Percentiles rank a stretch among this genome's conserved stretches.
These are phyloP conservation scores for Pristiophorus japonicus DNA, from an alignment of 2,113 vertebrate genomes.

Conservation along the genomic window DNA sequence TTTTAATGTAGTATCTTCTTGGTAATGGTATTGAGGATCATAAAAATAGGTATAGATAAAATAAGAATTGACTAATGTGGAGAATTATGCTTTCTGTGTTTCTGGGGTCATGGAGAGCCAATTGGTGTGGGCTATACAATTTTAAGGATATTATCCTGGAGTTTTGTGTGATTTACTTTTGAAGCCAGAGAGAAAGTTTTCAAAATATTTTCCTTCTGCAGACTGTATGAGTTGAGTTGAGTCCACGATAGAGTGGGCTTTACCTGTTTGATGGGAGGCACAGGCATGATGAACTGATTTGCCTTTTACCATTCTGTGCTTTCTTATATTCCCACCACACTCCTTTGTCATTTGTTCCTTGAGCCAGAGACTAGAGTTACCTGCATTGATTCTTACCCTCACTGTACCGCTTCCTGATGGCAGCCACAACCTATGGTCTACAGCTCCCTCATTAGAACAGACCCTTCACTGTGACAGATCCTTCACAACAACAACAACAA, in stretches of 20 bases:
- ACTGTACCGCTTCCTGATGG: too few relatives aligned
- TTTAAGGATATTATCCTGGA: neutral
- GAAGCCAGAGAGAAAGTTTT: neutral
- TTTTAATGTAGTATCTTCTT: too few relatives aligned
- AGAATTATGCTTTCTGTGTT: neutral
- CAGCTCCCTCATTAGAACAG: too few relatives aligned
- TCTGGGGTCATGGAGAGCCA: neutral
- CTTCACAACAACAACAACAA: neutral
- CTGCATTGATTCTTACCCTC: too few relatives aligned
- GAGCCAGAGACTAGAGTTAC: neutral
- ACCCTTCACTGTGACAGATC: neutral
- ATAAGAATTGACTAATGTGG: too few relatives aligned
- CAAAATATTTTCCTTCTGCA: neutral
- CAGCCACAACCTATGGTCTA: too few relatives aligned
- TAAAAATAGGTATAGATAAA: neutral
- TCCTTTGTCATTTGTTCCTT: neutral
- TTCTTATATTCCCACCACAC: neutral
- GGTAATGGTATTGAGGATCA: neutral
- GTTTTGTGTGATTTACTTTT: neutral
- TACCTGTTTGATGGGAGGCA: neutral
- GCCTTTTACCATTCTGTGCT: neutral
- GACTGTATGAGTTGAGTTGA: neutral
- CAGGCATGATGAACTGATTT: neutral
- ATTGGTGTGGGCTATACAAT: neutral
- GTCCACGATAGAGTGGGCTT: neutral